Conservation (phyloP, 2,797 vertebrate species). For the Lateolabrax maculatus region DNA sequence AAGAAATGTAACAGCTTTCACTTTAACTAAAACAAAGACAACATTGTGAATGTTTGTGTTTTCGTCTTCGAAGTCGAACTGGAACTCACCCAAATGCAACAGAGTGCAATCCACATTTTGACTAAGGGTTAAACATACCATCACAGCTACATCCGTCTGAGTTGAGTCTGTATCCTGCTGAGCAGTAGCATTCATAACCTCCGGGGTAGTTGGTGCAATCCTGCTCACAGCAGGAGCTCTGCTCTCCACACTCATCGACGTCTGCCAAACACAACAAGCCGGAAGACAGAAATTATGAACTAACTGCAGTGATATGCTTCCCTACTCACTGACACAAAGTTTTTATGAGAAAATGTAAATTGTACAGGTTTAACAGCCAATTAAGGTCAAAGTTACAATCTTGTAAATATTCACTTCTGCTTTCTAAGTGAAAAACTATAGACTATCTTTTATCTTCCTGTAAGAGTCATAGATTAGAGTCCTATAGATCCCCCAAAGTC, state of each 20-base stretch:
- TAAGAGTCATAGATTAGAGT: background rate
- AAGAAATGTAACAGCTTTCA: background rate
- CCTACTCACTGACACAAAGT: background rate
- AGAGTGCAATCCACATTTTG: too few relatives aligned
- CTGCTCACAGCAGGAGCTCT: slow-evolving; percentile 92
- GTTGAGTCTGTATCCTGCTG: slow-evolving; percentile 89
- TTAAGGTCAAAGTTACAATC: slow-evolving; percentile 21
- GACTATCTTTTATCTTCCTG: too few relatives aligned
- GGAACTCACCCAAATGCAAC: slow-evolving; percentile 22
- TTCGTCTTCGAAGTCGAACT: background rate
- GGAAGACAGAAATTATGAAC: slow-evolving; percentile 30
- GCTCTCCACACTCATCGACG: slow-evolving; percentile 88
- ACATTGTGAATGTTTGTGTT: slow-evolving; percentile 14
- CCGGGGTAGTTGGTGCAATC: slow-evolving; percentile 94
- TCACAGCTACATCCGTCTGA: slow-evolving; percentile 92
- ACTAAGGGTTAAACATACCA: slow-evolving; percentile 82
- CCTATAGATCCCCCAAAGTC: too few relatives aligned
- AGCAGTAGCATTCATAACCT: slow-evolving; percentile 97
- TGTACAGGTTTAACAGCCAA: slow-evolving; percentile 32
- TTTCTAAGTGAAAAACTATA: too few relatives aligned
- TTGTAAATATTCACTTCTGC: background rate
- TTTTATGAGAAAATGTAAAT: slow-evolving; percentile 39
- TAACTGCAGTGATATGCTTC: background rate
- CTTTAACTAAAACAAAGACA: slow-evolving; percentile 35
- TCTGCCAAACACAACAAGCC: slow-evolving; percentile 83